Percentiles rank a stretch among this genome's conserved stretches.
These are phyloP conservation scores for Cyrtodaria siliqua DNA, from an alignment of 2,888 invertebrate species.

Conservation along the genomic window DNA sequence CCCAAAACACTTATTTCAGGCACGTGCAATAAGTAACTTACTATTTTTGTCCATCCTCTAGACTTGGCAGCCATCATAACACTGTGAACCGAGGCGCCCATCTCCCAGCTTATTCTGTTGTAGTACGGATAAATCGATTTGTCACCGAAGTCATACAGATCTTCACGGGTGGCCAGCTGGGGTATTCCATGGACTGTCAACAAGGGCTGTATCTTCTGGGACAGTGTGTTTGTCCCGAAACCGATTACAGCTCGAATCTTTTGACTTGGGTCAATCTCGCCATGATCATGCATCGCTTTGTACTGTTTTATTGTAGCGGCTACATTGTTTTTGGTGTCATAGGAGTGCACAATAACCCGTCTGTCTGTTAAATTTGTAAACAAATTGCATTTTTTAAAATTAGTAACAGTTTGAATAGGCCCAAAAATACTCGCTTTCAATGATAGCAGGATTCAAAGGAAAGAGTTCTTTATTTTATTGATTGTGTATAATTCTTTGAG, in stretches of 20 bases:
- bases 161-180: constrained; percentile 62
- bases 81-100: constrained; percentile 60
- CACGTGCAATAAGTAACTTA: too few species aligned
- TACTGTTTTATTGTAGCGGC: constrained; percentile 32
- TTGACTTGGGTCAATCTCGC: constrained; percentile 59
- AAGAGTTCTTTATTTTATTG: too few species aligned
- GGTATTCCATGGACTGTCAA: constrained; percentile 58
- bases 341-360: constrained; percentile 48
- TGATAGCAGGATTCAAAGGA: too few species aligned
- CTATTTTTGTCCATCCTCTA: constrained; percentile 65
- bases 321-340: constrained; percentile 51
- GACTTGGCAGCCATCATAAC: constrained; percentile 60
- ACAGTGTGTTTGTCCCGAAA: constrained; percentile 61
- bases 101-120: constrained; percentile 66
- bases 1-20: too few species aligned
- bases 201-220: constrained; percentile 52
- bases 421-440: too few species aligned
- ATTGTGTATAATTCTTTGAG: too few species aligned
- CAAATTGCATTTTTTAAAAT: too few species aligned
- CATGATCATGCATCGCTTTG: constrained; percentile 42
- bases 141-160: constrained; percentile 63
- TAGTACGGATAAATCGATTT: constrained; percentile 68
- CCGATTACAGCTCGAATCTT: constrained; percentile 66
- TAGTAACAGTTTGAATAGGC: too few species aligned
- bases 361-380: constrained; percentile 35